These are phyloP conservation scores for Mesorhabditis belari DNA, from an alignment of 2,888 invertebrate species.

Conservation along the genomic window DNA sequence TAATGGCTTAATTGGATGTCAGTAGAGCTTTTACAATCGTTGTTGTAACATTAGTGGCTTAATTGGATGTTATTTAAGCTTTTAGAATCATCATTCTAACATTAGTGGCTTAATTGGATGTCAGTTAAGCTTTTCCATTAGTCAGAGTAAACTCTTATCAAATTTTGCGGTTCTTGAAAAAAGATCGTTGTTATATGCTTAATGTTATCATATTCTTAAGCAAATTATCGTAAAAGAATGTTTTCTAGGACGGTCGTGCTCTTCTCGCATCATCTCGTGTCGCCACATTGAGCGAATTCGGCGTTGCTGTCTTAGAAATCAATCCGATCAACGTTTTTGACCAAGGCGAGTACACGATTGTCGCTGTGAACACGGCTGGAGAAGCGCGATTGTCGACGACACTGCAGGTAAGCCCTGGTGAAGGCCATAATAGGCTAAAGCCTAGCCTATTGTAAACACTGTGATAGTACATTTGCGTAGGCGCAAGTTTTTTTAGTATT, in stretches of 20 bases:
- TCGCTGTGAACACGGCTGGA: conserved; percentile 85
- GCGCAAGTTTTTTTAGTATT: not conserved
- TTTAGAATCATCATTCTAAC: too few species aligned
- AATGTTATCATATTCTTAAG: not conserved
- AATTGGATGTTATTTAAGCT: too few species aligned
- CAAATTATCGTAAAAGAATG: conserved; percentile 10
- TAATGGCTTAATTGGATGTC: too few species aligned
- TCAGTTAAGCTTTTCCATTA: too few species aligned
- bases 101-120: too few species aligned
- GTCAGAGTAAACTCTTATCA: too few species aligned
- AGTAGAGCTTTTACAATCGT: too few species aligned
- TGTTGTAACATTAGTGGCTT: too few species aligned
- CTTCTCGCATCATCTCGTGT: conserved; percentile 44
- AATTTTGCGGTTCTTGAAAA: too few species aligned
- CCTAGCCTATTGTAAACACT: too few species aligned
- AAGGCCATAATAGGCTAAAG: not conserved
- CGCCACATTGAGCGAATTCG: conserved; percentile 41
- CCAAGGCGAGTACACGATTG: conserved; percentile 89
- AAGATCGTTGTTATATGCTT: not conserved
- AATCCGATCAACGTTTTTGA: conserved; percentile 82
- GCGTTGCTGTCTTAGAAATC: conserved; percentile 76
- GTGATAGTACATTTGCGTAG: too few species aligned
- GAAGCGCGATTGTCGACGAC: conserved; percentile 73
- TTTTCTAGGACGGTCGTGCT: conserved; percentile 46
- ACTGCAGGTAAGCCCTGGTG: conserved; percentile 64